Evolutionary conservation across 2,113 vertebrate genomes (phyloP).

Genomic region (Paratilapia polleni): DNA sequence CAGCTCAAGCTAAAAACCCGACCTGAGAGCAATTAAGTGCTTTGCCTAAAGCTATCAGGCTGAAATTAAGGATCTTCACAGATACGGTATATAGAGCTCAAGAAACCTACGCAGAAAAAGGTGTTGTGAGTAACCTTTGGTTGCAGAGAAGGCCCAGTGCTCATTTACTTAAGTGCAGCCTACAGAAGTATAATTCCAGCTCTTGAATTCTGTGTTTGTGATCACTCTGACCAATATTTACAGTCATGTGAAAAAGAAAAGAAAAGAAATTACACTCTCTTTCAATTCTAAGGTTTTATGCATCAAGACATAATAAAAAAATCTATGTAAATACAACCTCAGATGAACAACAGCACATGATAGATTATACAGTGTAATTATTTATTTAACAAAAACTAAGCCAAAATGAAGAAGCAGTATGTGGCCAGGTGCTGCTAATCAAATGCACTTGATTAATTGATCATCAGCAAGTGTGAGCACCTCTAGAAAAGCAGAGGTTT

Average conservation of each 20-base stretch:
- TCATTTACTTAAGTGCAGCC: not conserved
- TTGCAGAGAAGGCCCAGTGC: not conserved
- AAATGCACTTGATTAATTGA: not conserved
- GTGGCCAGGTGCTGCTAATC: not conserved
- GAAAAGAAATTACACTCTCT: no score
- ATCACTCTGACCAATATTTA: not conserved
- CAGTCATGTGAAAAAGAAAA: not conserved
- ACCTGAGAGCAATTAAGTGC: not conserved
- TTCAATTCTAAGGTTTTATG: not conserved
- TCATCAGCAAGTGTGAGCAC: not conserved
- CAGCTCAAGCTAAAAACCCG: not conserved
- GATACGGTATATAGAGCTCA: not conserved
- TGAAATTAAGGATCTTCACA: not conserved
- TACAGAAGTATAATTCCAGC: not conserved
- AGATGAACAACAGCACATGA: not conserved
- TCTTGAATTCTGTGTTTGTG: not conserved
- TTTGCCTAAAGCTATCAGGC: not conserved
- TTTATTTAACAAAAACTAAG: not conserved
- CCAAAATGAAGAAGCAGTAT: not conserved
- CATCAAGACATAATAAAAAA: not conserved
- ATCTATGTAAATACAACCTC: not conserved
- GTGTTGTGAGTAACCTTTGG: not conserved
- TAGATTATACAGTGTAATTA: not conserved
- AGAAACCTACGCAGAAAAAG: not conserved
- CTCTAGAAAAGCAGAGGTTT: not conserved